Conservation (phyloP, 2,888 invertebrate species). For the Ptychoptera albimana region DNA sequence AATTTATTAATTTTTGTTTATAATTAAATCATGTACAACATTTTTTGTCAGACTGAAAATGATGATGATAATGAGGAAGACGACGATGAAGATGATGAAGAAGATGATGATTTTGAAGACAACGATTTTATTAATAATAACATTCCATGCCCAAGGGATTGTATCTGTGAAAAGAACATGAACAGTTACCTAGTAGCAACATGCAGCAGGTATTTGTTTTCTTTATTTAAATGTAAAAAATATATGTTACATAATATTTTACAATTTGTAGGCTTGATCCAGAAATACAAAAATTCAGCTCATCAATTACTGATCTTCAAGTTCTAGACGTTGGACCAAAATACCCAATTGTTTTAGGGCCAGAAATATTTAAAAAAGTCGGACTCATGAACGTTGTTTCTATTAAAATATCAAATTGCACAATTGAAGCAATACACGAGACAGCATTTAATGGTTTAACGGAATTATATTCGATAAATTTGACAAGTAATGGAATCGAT, state of each 20-base stretch:
- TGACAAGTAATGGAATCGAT: slow-evolving; percentile 50
- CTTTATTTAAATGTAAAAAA: not conserved
- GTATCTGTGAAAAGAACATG: slow-evolving; percentile 39
- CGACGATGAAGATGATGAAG: slow-evolving; percentile 20
- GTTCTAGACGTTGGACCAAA: slow-evolving; percentile 44
- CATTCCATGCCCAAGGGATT: slow-evolving; percentile 45
- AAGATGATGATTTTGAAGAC: slow-evolving; percentile 19
- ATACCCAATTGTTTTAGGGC: slow-evolving; percentile 41
- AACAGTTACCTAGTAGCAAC: slow-evolving; percentile 45
- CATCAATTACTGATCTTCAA: slow-evolving; percentile 47
- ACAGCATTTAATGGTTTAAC: slow-evolving; percentile 53
- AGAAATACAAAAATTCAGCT: slow-evolving; percentile 48
- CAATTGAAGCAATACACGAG: slow-evolving; percentile 45
- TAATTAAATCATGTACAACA: no score
- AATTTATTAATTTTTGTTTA: not conserved
- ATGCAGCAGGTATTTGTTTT: slow-evolving; percentile 37
- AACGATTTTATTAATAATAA: slow-evolving; percentile 19
- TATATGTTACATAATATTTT: not conserved
- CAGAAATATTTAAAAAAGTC: slow-evolving; percentile 41
- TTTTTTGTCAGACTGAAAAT: slow-evolving; percentile 18
- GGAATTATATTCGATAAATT: slow-evolving; percentile 48
- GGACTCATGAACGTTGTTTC: slow-evolving; percentile 49
- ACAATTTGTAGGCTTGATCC: slow-evolving; percentile 35
- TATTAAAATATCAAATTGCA: slow-evolving; percentile 51
- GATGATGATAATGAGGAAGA: slow-evolving; percentile 18